Evolutionary conservation across 2,797 vertebrate genomes (phyloP), one percentile per base, ranked within the genome.

Genomic region (Glyptemys insculpta): DNA sequence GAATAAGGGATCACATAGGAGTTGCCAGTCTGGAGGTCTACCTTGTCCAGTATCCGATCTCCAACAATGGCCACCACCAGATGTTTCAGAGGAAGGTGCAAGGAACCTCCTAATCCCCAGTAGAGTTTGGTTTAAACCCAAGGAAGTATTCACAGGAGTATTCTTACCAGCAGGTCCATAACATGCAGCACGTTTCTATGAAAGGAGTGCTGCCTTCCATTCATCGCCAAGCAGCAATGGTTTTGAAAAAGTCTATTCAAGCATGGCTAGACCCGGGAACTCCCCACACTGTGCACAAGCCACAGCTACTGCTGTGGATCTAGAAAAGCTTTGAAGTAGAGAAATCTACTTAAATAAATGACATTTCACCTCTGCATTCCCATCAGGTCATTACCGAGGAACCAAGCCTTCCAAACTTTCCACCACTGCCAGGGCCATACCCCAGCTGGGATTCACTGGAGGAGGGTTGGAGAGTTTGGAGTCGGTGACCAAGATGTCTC

Each of bases 371-470:
- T 57, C 27, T 44, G 41, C 54, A 85, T 16, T 78, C 80, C 41
- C 6, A 12, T 29, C 41, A 41, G 31, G 5, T 12, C 74, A 41
- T 6, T 10, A 9, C 87, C 37, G 4, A 62, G 82, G 68, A 11
- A 76, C 11, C 3, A 3, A 14, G 31, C 34, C 72, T 57, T 44
- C 31, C 8, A 53, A 14, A 31, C 44, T 54, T 82, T 2, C 5
- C 41, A 78, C 72, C 59, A 47, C 41, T 37, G 0, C 6, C n/a
- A 8, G 8, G 8, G 81, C 41, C 44, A 37, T 12, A 21, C 5
- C 6, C n/a, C 74, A 7, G 0, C 57, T 81, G 27, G 5, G 2
- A 21, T 0, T 3, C 83, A 85, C 4, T 21, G 72, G 1, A 54
- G 56, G 50, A 15, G 29, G 54, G 10, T 31, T 21, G 29, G 11